Evolutionary conservation across 2,797 vertebrate species (phyloP).

Genomic region (Acropternis orthonyx): DNA sequence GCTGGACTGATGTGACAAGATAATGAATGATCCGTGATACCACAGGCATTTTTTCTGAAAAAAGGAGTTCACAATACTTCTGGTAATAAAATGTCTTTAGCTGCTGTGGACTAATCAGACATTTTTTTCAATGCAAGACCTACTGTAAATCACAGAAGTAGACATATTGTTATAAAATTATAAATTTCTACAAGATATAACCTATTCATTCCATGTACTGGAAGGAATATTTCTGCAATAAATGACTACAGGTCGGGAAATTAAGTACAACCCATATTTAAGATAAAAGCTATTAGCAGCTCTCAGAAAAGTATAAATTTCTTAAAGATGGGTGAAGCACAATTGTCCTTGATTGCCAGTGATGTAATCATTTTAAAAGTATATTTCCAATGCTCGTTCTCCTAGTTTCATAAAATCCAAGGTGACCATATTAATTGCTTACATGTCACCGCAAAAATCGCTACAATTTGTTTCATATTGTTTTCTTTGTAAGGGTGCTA

Average conservation of each 20-base stretch:
- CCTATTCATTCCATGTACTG: background rate
- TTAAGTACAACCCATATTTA: background rate
- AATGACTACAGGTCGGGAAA: slow-evolving; percentile 11
- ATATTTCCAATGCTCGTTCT: background rate
- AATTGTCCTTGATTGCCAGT: background rate
- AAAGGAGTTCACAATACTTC: background rate
- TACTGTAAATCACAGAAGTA: background rate
- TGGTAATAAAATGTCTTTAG: slow-evolving; percentile 9
- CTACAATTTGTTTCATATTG: background rate
- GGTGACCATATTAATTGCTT: background rate
- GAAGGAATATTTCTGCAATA: background rate
- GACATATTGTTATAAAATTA: background rate
- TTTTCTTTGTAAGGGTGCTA: background rate
- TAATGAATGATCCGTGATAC: background rate
- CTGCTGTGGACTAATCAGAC: background rate
- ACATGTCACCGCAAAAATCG: background rate
- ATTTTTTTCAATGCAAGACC: slow-evolving; percentile 52
- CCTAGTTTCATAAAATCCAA: background rate
- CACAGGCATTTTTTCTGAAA: background rate
- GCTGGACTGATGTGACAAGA: background rate
- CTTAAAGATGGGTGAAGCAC: background rate
- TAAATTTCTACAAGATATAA: background rate
- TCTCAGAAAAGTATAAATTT: background rate
- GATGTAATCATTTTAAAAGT: background rate
- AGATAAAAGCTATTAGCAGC: background rate